Base-by-base conservation (phyloP, 2,797 vertebrate genomes). In the Telmatherina bonti region DNA sequence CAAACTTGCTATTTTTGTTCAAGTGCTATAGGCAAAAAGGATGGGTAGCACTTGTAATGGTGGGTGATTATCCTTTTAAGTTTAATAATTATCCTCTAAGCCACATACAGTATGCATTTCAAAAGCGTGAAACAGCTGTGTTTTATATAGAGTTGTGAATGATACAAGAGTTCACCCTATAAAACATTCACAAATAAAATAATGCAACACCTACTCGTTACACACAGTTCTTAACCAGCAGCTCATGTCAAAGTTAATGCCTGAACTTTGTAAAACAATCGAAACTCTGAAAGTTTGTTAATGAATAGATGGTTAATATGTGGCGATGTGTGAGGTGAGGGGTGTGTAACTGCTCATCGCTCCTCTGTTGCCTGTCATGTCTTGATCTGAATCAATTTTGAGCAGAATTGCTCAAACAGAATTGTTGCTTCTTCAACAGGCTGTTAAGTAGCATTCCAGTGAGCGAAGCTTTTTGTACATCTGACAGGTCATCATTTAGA, bases 401-500 rank as follows among this genome's bases (percentile, higher is more conserved):
- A 68, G 35, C 10, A 55, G 60, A 61, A 55, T 54, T 15, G 29
- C 51, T 69, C 36, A 4, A 60, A 56, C 57, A 45, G 49, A 70
- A 22, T 33, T 10, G 20, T 31, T 2, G 5, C 16, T 52, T 30
- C 27, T 59, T 76, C 33, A 57, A 67, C 62, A 56, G 36, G 26
- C 38, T 29, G 59, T 45, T 66, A 47, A 61, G 30, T 26, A 49
- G 54, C 31, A 13, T 53, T 27, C 53, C 12, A 18, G 45, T 67
- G 47, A 27, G 35, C 60, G 36, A 60, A 45, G 62, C 38, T 45
- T 65, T 70, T 66, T 67, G 26, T 58, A 41, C 11, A 62, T 62
- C 67, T 72, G 57, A 55, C 57, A 66, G 31, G 66, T 55, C 55
- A 65, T 51, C 56, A 69, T 72, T 58, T 55, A 54, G 26, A 31